phyloP scores from a whole-genome alignment of 1,140 invertebrate genomes.

The Lordiphosa stackelbergi region DNA sequence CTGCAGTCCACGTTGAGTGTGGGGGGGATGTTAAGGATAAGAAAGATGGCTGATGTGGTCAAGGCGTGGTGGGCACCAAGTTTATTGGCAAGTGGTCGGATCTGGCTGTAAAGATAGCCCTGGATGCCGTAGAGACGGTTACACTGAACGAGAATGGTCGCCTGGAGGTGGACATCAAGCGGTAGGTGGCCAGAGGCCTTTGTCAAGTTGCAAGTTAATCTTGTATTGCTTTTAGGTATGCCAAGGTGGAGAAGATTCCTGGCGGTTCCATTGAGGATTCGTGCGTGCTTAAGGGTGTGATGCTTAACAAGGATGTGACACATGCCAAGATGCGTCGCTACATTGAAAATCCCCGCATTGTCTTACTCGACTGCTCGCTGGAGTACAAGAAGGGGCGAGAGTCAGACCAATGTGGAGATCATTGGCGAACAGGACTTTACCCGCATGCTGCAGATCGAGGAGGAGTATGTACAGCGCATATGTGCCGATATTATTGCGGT shows the following conservation, averaged over 20 bases:
- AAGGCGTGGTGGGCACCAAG: slow-evolving; percentile 98
- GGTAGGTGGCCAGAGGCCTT: slow-evolving; percentile 70
- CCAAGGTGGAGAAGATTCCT: slow-evolving; percentile 98
- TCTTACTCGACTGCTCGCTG: slow-evolving; percentile 95
- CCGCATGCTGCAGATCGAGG: slow-evolving; percentile 94
- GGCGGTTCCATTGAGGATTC: slow-evolving; percentile 97
- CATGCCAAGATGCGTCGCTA: slow-evolving; percentile 97
- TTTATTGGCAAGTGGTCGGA: slow-evolving; percentile 97
- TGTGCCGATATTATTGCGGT: slow-evolving; percentile 96
- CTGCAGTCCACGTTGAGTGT: slow-evolving; percentile 90
- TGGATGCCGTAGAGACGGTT: slow-evolving; percentile 96
- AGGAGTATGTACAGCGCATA: slow-evolving; percentile 94
- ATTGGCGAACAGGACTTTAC: slow-evolving; percentile 97
- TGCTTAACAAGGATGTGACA: slow-evolving; percentile 99
- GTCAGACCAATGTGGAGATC: slow-evolving; percentile 98
- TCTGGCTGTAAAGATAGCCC: slow-evolving; percentile 95
- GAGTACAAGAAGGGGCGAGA: slow-evolving; percentile 99
- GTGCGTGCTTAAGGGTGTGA: slow-evolving; percentile 94
- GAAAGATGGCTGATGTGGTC: slow-evolving; percentile 90
- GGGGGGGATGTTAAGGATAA: slow-evolving; percentile 90
- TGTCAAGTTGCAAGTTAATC: background rate
- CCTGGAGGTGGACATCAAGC: slow-evolving; percentile 98
- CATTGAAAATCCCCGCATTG: slow-evolving; percentile 97
- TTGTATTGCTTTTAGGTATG: slow-evolving; percentile 81
- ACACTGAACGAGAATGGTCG: slow-evolving; percentile 92